Evolutionary conservation across 2,797 vertebrate genomes (phyloP).

Genomic region (Pseudocheirus occidentalis): DNA sequence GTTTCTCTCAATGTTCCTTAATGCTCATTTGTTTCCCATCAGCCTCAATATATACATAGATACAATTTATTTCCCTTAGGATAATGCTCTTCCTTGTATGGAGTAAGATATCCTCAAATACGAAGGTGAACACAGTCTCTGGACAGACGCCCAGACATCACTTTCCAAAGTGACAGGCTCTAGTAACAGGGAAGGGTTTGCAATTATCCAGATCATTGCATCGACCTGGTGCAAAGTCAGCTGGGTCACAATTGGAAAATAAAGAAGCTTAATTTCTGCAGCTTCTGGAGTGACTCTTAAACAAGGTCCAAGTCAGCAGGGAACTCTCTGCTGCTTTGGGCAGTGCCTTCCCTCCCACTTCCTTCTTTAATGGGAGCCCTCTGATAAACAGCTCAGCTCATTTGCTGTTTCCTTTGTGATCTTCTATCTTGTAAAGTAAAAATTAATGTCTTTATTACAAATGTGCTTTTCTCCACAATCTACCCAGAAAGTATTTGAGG

Average conservation of each 20-base stretch:
- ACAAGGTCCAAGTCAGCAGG: constrained; percentile 2
- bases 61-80: background rate
- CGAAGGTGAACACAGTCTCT: constrained; percentile 71
- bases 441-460: constrained; percentile 65
- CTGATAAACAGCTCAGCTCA: constrained; percentile 59
- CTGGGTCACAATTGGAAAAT: constrained; percentile 62
- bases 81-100: constrained; percentile 49
- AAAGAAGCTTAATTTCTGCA: constrained; percentile 66
- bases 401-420: constrained; percentile 52
- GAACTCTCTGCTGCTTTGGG: constrained; percentile 8
- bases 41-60: background rate
- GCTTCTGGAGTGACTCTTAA: constrained; percentile 41
- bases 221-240: constrained; percentile 78
- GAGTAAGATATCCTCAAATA: constrained; percentile 52
- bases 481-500: constrained; percentile 52
- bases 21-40: background rate
- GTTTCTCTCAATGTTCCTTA: background rate
- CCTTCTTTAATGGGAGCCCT: background rate
- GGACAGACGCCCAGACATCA: constrained; percentile 59
- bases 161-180: constrained; percentile 66
- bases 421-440: constrained; percentile 55
- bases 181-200: constrained; percentile 55
- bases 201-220: constrained; percentile 75
- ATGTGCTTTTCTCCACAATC: constrained; percentile 49
- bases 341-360: background rate